These are phyloP conservation scores for Stenodera caucasica DNA, from an alignment of 2,888 invertebrate species.

Conservation along the genomic window DNA sequence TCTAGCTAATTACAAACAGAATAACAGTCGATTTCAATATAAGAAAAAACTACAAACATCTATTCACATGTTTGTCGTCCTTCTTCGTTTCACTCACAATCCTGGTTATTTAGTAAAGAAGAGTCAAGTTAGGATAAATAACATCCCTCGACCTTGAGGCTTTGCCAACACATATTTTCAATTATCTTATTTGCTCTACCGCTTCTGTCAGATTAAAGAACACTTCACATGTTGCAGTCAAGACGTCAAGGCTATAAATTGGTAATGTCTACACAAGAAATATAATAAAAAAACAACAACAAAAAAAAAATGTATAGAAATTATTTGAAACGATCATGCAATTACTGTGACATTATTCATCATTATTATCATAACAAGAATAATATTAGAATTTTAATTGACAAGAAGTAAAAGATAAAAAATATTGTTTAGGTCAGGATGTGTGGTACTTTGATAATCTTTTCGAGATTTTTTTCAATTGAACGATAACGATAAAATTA, in stretches of 20 bases:
- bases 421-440: constrained; percentile 2
- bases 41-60: constrained; percentile 11
- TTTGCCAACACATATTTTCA: constrained; percentile 55
- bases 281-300: constrained; percentile 25
- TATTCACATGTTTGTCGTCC: constrained; percentile 5
- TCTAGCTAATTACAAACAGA: constrained; percentile 48
- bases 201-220: constrained; percentile 55
- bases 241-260: constrained; percentile 48
- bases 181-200: constrained; percentile 55
- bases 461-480: background rate
- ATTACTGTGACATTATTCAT: background rate
- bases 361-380: background rate
- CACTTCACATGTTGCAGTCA: constrained; percentile 50
- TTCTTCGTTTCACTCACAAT: background rate
- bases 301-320: constrained; percentile 11
- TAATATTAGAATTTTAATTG: background rate
- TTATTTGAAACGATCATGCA: background rate
- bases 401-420: background rate
- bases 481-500: constrained; percentile 1
- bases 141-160: constrained; percentile 53
- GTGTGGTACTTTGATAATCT: background rate
- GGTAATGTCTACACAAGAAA: constrained; percentile 22
- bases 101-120: background rate
- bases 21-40: constrained; percentile 34
- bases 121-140: constrained; percentile 39